These are phyloP conservation scores for Porphyrio hochstetteri DNA, from an alignment of 2,113 vertebrate genomes.

Conservation along the genomic window DNA sequence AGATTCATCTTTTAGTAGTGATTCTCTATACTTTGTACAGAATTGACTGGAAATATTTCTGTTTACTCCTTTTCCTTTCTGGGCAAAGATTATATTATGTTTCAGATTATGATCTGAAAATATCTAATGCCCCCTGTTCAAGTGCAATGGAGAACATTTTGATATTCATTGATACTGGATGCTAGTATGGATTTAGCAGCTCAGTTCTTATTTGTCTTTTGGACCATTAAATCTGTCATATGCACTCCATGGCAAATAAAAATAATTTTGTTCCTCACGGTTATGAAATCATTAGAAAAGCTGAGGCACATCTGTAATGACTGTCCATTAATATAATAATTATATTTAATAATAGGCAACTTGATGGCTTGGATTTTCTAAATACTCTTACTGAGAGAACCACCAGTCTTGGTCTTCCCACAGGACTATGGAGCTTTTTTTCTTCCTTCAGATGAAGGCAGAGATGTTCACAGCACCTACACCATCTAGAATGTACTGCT, in stretches of 20 bases:
- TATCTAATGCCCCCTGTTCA: neutral
- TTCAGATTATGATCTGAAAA: neutral
- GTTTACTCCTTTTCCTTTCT: neutral
- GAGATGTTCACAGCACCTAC: neutral
- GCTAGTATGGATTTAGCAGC: neutral
- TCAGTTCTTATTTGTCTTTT: slow-evolving; percentile 15
- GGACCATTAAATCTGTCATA: neutral
- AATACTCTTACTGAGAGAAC: neutral
- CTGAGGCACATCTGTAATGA: neutral
- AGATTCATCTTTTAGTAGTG: neutral
- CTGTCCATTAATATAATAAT: slow-evolving; percentile 1
- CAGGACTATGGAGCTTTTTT: neutral
- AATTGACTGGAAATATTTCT: neutral
- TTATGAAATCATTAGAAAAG: slow-evolving; percentile 24
- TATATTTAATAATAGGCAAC: slow-evolving; percentile 9
- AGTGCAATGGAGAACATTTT: neutral
- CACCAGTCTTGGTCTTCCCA: neutral
- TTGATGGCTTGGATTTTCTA: slow-evolving; percentile 4
- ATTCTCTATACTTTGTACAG: neutral
- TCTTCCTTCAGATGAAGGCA: neutral
- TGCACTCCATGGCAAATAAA: neutral
- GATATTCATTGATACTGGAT: neutral
- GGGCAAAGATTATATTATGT: neutral
- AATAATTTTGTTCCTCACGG: neutral
- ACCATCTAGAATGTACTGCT: neutral